Evolutionary conservation across 2,888 invertebrate species (phyloP).

Genomic region (Ophioninae sp.): DNA sequence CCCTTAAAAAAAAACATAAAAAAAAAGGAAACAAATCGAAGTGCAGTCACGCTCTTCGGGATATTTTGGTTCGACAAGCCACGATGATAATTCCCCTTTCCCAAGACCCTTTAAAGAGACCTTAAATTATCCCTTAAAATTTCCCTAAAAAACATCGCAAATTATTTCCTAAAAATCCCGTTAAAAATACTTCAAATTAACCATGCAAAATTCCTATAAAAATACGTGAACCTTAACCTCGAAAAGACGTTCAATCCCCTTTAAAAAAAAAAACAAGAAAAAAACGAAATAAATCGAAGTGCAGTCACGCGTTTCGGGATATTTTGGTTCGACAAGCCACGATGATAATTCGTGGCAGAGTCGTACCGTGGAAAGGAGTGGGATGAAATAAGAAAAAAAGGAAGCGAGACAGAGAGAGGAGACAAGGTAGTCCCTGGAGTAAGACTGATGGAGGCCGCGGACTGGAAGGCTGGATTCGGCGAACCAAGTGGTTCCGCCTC

Average conservation of each 20-base stretch:
- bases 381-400: constrained; percentile 22
- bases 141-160: no score
- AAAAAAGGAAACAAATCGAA: not conserved
- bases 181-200: no score
- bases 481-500: constrained; percentile 58
- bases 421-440: constrained; percentile 50
- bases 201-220: no score
- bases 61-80: constrained; percentile 28
- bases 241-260: no score
- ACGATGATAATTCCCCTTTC: constrained; percentile 24
- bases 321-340: constrained; percentile 17
- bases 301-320: constrained; percentile 56
- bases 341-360: constrained; percentile 16
- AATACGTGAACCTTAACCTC: no score
- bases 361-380: constrained; percentile 12
- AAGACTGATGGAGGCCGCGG: constrained; percentile 49
- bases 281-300: not conserved
- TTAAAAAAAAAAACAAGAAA: no score
- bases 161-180: no score
- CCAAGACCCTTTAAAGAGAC: no score
- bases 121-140: no score
- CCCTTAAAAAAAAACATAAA: no score
- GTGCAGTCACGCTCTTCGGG: constrained; percentile 52
- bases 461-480: constrained; percentile 54
- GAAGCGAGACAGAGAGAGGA: constrained; percentile 28